A percentile compares a stretch with the other conserved stretches of the same genome.
These are phyloP conservation scores for Taurulus bubalis DNA, from an alignment of 2,113 vertebrate species.

Conservation along the genomic window DNA sequence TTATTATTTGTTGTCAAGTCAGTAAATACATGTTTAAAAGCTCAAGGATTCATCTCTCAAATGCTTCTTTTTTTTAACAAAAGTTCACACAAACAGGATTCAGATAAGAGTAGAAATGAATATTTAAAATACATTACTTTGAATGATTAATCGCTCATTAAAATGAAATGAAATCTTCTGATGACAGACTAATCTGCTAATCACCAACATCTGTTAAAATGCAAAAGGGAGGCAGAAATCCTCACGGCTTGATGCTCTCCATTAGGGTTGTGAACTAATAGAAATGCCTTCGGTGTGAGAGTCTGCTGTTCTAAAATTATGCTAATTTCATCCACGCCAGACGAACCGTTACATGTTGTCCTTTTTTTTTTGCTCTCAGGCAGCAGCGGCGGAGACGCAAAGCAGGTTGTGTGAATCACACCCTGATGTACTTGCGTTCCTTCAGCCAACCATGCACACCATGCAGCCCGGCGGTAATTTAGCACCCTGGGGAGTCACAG, in stretches of 20 bases:
- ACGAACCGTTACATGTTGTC: constrained; percentile 36
- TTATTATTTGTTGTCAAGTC: background rate
- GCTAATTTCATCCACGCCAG: constrained; percentile 45
- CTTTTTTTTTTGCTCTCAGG: constrained; percentile 35
- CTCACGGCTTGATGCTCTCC: background rate
- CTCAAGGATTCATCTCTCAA: background rate
- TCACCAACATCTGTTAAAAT: background rate
- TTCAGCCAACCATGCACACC: constrained; percentile 44
- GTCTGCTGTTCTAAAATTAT: constrained; percentile 29
- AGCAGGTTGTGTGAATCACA: constrained; percentile 50
- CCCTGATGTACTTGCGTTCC: constrained; percentile 29
- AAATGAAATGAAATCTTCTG: background rate
- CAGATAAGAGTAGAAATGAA: background rate
- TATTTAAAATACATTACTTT: background rate
- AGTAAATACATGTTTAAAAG: background rate
- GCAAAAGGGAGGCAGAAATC: background rate
- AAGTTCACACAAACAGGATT: background rate
- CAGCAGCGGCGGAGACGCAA: background rate
- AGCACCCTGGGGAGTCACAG: constrained; percentile 24
- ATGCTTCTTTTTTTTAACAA: background rate
- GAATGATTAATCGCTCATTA: background rate
- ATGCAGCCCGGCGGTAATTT: constrained; percentile 36
- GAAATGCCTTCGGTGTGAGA: background rate
- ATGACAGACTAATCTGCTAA: background rate
- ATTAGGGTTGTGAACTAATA: constrained; percentile 7